These are phyloP conservation scores for Ptiloglossa arizonensis DNA, from an alignment of 1,140 invertebrate genomes.

Conservation along the genomic window DNA sequence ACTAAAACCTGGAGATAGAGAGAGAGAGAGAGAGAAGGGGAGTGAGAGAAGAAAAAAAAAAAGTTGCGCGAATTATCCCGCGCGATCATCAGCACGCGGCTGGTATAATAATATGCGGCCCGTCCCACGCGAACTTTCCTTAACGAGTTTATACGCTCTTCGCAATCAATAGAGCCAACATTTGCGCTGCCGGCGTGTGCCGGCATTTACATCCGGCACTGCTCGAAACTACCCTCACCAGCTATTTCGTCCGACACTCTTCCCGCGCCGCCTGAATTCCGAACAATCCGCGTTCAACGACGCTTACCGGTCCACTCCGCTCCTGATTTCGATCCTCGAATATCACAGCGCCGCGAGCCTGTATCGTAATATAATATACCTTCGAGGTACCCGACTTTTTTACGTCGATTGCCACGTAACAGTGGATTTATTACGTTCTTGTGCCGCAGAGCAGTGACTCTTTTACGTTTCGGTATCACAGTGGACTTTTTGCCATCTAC, in stretches of 20 bases:
- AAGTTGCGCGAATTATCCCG: not conserved
- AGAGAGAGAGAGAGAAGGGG: too few species aligned
- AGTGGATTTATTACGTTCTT: too few species aligned
- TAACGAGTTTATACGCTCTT: constrained; percentile 38
- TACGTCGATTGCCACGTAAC: too few species aligned
- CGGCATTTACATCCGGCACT: constrained; percentile 3
- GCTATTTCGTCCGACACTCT: not conserved
- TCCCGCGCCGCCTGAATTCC: not conserved
- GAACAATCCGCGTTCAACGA: not conserved
- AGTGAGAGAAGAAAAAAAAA: not conserved
- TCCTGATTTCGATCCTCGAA: not conserved
- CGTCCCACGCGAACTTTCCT: constrained; percentile 28
- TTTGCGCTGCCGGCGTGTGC: not conserved
- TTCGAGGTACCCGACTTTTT: too few species aligned
- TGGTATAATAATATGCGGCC: not conserved
- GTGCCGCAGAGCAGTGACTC: too few species aligned
- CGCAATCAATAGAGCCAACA: constrained; percentile 27
- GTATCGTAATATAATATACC: too few species aligned
- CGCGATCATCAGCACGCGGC: not conserved
- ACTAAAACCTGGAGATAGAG: too few species aligned
- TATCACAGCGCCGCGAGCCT: too few species aligned
- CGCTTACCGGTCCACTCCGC: not conserved
- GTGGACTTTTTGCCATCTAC: too few species aligned
- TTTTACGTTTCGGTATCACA: too few species aligned
- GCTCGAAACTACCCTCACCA: not conserved